phyloP scores from a whole-genome alignment of 2,113 vertebrate species.

The Orycteropus afer region DNA sequence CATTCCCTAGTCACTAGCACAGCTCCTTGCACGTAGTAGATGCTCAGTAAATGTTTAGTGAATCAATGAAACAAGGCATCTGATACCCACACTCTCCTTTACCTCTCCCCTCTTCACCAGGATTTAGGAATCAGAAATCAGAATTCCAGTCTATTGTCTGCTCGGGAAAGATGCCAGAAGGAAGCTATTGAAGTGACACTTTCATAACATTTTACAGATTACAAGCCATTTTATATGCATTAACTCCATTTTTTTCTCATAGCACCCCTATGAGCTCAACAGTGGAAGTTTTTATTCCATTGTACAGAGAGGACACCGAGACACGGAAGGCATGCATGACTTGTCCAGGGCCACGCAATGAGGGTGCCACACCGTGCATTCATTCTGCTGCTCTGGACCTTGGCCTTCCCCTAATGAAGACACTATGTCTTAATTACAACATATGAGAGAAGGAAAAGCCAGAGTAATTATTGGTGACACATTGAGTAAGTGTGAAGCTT shows the following conservation, averaged over 20 bases:
- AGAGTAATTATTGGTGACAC: constrained; percentile 68
- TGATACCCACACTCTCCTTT: not conserved
- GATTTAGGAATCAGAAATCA: not conserved
- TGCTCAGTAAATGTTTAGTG: not conserved
- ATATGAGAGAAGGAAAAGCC: constrained; percentile 44
- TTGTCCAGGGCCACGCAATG: not conserved
- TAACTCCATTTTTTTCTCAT: constrained; percentile 15
- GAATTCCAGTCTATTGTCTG: not conserved
- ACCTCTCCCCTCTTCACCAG: not conserved
- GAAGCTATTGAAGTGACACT: not conserved
- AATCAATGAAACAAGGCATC: not conserved
- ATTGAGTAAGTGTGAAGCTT: constrained; percentile 55
- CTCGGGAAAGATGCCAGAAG: not conserved
- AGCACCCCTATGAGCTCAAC: not conserved
- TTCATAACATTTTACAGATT: constrained; percentile 6
- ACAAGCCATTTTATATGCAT: constrained; percentile 6
- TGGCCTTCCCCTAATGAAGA: constrained; percentile 21
- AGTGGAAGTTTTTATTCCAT: not conserved
- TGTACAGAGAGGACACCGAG: not conserved
- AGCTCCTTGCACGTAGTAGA: not conserved
- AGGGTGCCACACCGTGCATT: rapidly evolving
- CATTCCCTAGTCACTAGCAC: not conserved
- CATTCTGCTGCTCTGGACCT: not conserved
- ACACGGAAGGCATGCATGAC: rapidly evolving
- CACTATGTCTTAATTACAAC: constrained; percentile 60